Percentiles rank a stretch among this genome's conserved stretches.
Conservation (phyloP, 2,113 vertebrate genomes). For the Coptodon rendalli region DNA sequence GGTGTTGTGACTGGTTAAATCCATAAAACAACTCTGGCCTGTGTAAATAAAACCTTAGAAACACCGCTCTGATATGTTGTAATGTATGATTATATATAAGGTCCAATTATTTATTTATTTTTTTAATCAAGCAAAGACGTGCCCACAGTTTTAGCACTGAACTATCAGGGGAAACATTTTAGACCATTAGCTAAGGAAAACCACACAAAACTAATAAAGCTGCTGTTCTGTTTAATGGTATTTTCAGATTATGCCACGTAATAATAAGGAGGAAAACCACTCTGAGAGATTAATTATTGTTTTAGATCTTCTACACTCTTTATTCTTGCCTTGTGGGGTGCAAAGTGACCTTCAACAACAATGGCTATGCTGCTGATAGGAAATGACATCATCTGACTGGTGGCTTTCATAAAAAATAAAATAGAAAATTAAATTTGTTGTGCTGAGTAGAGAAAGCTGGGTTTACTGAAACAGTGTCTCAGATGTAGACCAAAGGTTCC, state of each 20-base stretch:
- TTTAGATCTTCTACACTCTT: not conserved
- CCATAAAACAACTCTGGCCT: not conserved
- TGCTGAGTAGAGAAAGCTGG: not conserved
- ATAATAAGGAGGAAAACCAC: rapidly evolving
- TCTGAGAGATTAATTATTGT: not conserved
- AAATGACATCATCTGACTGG: not conserved
- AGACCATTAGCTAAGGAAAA: not conserved
- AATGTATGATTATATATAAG: not conserved
- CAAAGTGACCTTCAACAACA: not conserved
- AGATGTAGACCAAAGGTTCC: not conserved
- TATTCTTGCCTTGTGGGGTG: not conserved
- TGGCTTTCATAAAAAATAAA: not conserved
- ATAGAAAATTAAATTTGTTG: not conserved
- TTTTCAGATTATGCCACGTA: not conserved
- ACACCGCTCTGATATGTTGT: not conserved
- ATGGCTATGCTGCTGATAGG: not conserved
- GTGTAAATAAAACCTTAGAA: not conserved
- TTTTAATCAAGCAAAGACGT: not conserved
- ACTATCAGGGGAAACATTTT: not conserved
- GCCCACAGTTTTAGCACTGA: not conserved
- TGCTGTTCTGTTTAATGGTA: not conserved
- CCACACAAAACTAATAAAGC: not conserved
- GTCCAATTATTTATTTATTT: not conserved
- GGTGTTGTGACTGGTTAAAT: not conserved
- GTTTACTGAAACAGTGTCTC: not conserved